phyloP scores from a whole-genome alignment of 2,888 invertebrate species.

The Microctonus brassicae region DNA sequence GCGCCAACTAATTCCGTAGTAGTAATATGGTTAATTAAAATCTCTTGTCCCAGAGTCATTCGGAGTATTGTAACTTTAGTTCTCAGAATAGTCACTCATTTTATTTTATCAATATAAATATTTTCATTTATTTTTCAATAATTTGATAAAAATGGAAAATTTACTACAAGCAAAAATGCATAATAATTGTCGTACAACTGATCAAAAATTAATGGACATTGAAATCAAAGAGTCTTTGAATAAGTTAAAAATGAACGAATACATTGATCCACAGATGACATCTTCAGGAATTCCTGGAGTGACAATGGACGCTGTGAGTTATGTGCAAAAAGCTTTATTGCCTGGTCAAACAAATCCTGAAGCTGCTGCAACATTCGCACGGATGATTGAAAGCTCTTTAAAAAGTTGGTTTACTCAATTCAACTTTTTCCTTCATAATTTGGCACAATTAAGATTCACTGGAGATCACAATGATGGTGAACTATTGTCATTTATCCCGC shows the following conservation, averaged over 20 bases:
- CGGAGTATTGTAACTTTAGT: constrained; percentile 41
- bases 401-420: constrained; percentile 95
- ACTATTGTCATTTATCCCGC: constrained; percentile 92
- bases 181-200: constrained; percentile 34
- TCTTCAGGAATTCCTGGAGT: constrained; percentile 93
- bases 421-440: constrained; percentile 97
- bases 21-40: constrained; percentile 54
- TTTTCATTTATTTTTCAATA: constrained; percentile 20
- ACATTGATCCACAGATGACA: constrained; percentile 80
- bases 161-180: constrained; percentile 39
- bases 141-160: constrained; percentile 46
- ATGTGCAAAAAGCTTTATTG: constrained; percentile 90
- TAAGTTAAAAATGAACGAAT: constrained; percentile 57
- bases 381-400: constrained; percentile 95
- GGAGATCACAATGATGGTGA: constrained; percentile 88
- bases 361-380: constrained; percentile 95
- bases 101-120: constrained; percentile 10
- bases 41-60: constrained; percentile 47
- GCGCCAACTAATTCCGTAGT: constrained; percentile 38
- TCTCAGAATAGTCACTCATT: constrained; percentile 33
- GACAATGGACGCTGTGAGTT: constrained; percentile 90
- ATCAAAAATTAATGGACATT: constrained; percentile 54
- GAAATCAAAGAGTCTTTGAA: constrained; percentile 53
- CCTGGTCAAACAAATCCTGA: constrained; percentile 93
- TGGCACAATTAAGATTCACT: constrained; percentile 92